Base-by-base conservation (phyloP, 1,140 invertebrate species). In the Battus philenor region DNA sequence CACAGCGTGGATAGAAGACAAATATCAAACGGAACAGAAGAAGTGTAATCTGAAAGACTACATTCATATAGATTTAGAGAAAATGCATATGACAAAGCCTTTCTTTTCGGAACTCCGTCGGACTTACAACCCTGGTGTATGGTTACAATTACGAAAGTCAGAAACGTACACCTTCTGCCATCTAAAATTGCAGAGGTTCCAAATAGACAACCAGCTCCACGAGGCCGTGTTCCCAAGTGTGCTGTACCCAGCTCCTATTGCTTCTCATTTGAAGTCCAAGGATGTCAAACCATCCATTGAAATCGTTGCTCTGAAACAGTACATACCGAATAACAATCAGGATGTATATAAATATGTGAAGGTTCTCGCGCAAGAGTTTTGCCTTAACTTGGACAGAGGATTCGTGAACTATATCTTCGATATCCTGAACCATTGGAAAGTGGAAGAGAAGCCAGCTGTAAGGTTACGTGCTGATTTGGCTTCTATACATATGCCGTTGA, bases 1-100 rank as follows among this genome's bases (percentile, higher is more conserved):
- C 4, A 91, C 92, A 3, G 89, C 92, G 0, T 95, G 93, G 93
- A 87, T 95, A 22, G 94, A 95, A 82, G 93, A 95, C 44, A 92
- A 93, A 68, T 95, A 92, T 83, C 87, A 85, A 52, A 87, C 89
- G 30, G 90, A 91, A 22, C 87, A 90, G 38, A 90, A 90, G 51
- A 90, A 90, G 64, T 93, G 92, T 33, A 91, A 93, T 50, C 83
- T 94, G 30, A 93, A 94, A 78, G 93, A 95, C 66, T 93, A 90
- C 56, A 88, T 90, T 3, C 83, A 95, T 88, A 92, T 94, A 50
- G 93, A 95, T 71, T 89, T 96, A 49, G 89, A 90, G 33, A 93
- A 93, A 68, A 95, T 96, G 94, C 91, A 93, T 53, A 95, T 96
- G 93, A 92, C 92, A 0, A 94, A 94, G 69, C 94, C 94, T 1